Conservation (phyloP, 2,797 vertebrate species). For the Sphenodon punctatus region DNA sequence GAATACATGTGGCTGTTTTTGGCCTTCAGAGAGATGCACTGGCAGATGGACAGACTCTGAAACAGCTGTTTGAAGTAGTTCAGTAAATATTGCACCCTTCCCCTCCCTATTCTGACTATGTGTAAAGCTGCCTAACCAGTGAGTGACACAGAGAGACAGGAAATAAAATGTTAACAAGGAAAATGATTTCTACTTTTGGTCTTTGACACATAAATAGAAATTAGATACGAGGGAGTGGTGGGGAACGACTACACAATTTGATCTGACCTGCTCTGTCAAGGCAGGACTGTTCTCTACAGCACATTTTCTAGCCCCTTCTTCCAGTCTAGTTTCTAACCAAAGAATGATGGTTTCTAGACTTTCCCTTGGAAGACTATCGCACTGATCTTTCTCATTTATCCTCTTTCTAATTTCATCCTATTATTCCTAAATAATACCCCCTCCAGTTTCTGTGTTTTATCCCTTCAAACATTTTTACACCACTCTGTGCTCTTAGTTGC, state of each 20-base stretch:
- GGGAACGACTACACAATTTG: background rate
- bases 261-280: background rate
- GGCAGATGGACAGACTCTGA: background rate
- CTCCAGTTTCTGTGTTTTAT: no score
- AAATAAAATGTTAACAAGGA: background rate
- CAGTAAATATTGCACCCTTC: fast-evolving
- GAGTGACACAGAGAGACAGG: background rate
- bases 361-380: background rate
- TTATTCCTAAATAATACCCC: no score
- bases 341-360: background rate
- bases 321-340: background rate
- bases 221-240: fast-evolving
- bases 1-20: fast-evolving
- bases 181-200: background rate
- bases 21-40: background rate
- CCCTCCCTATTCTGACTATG: background rate
- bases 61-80: background rate
- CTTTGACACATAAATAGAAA: background rate
- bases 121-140: background rate
- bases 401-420: background rate
- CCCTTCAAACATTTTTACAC: no score
- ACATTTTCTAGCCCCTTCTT: background rate
- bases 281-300: background rate
- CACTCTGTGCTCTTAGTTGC: no score
- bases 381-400: background rate